These are phyloP conservation scores for Euschistus heros DNA, from an alignment of 1,140 invertebrate genomes.

Conservation along the genomic window DNA sequence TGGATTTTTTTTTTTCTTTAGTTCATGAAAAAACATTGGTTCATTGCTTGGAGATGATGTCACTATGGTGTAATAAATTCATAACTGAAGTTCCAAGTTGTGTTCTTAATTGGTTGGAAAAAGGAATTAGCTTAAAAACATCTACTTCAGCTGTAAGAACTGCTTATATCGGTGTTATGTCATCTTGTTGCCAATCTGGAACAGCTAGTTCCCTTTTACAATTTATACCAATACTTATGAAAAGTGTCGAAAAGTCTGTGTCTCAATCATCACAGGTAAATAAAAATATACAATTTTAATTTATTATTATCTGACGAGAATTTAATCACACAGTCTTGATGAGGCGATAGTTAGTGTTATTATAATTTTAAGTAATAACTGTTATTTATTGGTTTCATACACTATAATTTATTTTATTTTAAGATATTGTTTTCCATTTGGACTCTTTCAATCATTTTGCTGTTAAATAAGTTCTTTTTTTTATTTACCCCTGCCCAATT, in stretches of 20 bases:
- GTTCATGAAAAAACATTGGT: constrained; percentile 85
- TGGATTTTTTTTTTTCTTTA: constrained; percentile 32
- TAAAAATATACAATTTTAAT: too few species aligned
- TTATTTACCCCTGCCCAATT: too few species aligned
- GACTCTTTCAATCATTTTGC: too few species aligned
- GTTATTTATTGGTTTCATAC: too few species aligned
- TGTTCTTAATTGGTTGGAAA: constrained; percentile 64
- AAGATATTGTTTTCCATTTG: too few species aligned
- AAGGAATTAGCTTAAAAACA: constrained; percentile 65
- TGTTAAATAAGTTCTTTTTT: too few species aligned
- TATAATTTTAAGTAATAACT: too few species aligned
- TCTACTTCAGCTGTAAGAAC: constrained; percentile 64
- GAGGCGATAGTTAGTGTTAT: too few species aligned
- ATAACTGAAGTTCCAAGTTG: constrained; percentile 52
- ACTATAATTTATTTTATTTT: too few species aligned
- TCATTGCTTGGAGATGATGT: constrained; percentile 66
- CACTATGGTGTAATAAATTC: constrained; percentile 64
- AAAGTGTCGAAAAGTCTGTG: constrained; percentile 57
- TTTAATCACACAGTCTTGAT: too few species aligned
- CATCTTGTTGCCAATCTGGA: constrained; percentile 47
- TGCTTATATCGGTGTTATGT: constrained; percentile 64
- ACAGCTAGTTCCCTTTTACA: constrained; percentile 39
- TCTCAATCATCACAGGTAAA: constrained; percentile 51
- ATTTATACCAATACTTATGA: constrained; percentile 48
- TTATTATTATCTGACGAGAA: background rate